Conservation (phyloP, 2,888 invertebrate species). For the Apotomis turbidana region DNA sequence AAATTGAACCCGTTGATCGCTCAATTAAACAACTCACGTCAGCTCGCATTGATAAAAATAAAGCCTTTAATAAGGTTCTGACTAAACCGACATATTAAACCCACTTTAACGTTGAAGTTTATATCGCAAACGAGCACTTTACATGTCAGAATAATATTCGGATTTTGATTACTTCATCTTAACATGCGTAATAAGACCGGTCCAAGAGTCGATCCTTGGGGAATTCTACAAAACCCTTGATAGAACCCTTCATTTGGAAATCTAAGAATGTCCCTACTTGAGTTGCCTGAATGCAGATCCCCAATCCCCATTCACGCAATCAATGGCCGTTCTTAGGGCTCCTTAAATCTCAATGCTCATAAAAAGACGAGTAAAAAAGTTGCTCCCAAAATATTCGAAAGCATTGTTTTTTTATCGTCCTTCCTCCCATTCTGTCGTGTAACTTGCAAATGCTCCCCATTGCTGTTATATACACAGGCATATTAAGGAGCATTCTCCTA, state of each 20-base stretch:
- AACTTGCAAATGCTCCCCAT: slow-evolving; percentile 57
- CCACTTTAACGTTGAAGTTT: slow-evolving; percentile 31
- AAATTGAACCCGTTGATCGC: slow-evolving; percentile 6
- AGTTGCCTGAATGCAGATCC: slow-evolving; percentile 8
- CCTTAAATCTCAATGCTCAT: slow-evolving; percentile 41
- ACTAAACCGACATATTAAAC: slow-evolving; percentile 33
- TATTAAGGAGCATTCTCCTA: slow-evolving; percentile 64
- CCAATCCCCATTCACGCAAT: slow-evolving; percentile 17
- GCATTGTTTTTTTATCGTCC: slow-evolving; percentile 60
- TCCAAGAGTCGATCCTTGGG: slow-evolving; percentile 7
- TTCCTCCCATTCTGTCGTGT: slow-evolving; percentile 53
- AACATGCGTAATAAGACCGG: not conserved
- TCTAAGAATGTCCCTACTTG: not conserved
- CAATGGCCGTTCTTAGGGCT: slow-evolving; percentile 25
- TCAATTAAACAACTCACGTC: slow-evolving; percentile 16
- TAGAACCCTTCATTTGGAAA: not conserved
- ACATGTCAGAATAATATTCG: slow-evolving; percentile 24
- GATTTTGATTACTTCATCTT: slow-evolving; percentile 3
- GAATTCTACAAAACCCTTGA: not conserved
- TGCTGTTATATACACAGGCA: slow-evolving; percentile 57
- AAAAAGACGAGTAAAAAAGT: slow-evolving; percentile 39
- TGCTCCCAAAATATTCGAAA: slow-evolving; percentile 50
- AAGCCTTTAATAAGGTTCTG: slow-evolving; percentile 25
- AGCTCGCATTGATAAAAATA: slow-evolving; percentile 27
- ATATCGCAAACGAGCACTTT: slow-evolving; percentile 38